Evolutionary conservation across 2,797 vertebrate genomes (phyloP), one percentile per base, ranked within the genome.

Genomic region (Sylvilagus floridanus): DNA sequence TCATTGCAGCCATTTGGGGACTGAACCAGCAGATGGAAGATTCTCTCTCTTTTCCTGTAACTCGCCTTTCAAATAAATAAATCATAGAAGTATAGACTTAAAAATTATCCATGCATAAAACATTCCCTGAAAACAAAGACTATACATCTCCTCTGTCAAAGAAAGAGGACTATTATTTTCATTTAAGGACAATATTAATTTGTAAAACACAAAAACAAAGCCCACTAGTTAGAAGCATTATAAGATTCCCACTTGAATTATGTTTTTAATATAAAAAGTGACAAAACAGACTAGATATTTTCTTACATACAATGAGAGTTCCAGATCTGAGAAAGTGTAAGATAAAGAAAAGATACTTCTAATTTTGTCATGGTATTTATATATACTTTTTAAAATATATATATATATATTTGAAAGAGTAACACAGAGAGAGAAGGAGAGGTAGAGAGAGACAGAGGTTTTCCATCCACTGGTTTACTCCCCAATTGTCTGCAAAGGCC

Each of bases 181-280:
- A 78, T 54, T 72, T 91, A 88, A 65, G 37, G 5, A 75, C 35
- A 14, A 84, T 86, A 47, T 57, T 76, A 69, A 69, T 88, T 91
- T 69, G 1, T 47, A 47, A 47, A 47, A 47, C 42, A 47, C 42
- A 47, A n/a, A 21, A 84, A 89, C 87, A 66, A 47, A 21, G 1
- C 14, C 57, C 63, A 60, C 21, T 89, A 47, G 77, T 81, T 68
- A 76, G 60, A 93, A 73, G 63, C 21, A 85, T 1, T 93, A 5
- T 66, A 69, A 75, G 86, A 83, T 68, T 84, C 5, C 30, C 35
- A 66, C 19, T 77, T 52, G 16, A 90, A 32, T 86, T 84, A 52
- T 72, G 32, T 28, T 93, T 22, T 93, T 22, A 93, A 50, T 42
- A 90, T 84, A 13, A 88, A 94, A 83, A 92, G 11, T 10, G 32